A percentile compares a stretch with the other conserved stretches of the same genome.
Conservation (phyloP, 2,888 invertebrate species). For the Diarsia dahlii region DNA sequence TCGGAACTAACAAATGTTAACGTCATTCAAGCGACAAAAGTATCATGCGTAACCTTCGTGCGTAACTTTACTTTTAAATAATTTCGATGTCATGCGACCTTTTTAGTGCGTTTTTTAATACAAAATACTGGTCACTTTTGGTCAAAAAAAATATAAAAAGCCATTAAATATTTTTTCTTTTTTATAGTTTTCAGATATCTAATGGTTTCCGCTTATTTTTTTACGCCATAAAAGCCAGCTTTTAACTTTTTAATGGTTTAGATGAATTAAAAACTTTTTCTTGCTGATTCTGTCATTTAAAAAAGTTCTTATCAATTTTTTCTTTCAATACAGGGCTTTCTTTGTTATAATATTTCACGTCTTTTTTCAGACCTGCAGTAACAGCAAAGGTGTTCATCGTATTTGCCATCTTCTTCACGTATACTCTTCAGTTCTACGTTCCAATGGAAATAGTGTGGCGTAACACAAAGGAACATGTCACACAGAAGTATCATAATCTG, state of each 20-base stretch:
- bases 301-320: background rate
- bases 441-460: constrained; percentile 98
- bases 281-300: background rate
- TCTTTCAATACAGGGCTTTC: background rate
- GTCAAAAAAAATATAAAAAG: background rate
- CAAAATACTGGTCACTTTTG: background rate
- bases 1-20: background rate
- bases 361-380: constrained; percentile 92
- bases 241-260: background rate
- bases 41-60: background rate
- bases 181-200: background rate
- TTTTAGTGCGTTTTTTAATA: background rate
- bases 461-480: constrained; percentile 89
- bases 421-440: constrained; percentile 98
- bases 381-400: constrained; percentile 96
- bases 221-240: background rate
- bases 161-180: background rate
- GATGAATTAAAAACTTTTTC: background rate
- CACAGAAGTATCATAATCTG: constrained; percentile 80
- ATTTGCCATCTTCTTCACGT: constrained; percentile 97
- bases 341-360: background rate
- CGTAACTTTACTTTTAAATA: background rate
- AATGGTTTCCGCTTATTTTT: background rate
- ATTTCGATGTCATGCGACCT: background rate
- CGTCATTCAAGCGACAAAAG: background rate